Evolutionary conservation across 2,113 vertebrate genomes (phyloP), one percentile per base, ranked within the genome.

Genomic region (Protomyctophum bolini): DNA sequence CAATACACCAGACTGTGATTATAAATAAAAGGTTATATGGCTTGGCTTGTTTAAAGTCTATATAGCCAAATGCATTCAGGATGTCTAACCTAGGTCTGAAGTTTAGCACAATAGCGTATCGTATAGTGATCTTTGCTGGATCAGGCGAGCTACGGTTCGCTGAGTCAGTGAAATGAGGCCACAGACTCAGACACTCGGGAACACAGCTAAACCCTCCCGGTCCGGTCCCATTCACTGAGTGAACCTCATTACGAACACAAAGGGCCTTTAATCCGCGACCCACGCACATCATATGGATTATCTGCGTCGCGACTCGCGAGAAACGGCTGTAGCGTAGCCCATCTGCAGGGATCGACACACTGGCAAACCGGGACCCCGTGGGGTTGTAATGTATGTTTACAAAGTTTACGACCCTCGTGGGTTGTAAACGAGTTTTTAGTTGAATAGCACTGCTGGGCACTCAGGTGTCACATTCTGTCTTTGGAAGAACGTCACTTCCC

Each of bases 401-500:
- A 41, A 4, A 41, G 33, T 41, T 41, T 41, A 41, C 33, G 5
- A 41, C 33, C 33, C 33, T 41, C 33, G 33, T 41, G 33, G 33
- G 33, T 41, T 41, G 33, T 41, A 41, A 4, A 41, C 33, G 33
- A 4, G 33, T 41, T 41, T 21, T 41, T 6, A 41, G 33, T 41
- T 41, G 62, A 58, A n/a, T 9, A 50, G 6, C 33, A 41, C 33
- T 52, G 7, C n/a, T 0, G 7, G 62, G 4, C 58, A 6, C 46
- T 76, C 83, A 78, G 84, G 81, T 66, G 63, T 73, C 63, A 59
- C 50, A 28, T 58, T 58, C 57, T 6, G 11, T 6, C 61, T 57
- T 46, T 4, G 3, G 33, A 29, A 41, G 5, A 41, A 87, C 84
- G 85, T 91, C 66, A 91, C 90, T 90, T 93, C 89, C 90, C 73